Conservation (phyloP, 2,888 invertebrate species). For the Drosophila conformis region DNA sequence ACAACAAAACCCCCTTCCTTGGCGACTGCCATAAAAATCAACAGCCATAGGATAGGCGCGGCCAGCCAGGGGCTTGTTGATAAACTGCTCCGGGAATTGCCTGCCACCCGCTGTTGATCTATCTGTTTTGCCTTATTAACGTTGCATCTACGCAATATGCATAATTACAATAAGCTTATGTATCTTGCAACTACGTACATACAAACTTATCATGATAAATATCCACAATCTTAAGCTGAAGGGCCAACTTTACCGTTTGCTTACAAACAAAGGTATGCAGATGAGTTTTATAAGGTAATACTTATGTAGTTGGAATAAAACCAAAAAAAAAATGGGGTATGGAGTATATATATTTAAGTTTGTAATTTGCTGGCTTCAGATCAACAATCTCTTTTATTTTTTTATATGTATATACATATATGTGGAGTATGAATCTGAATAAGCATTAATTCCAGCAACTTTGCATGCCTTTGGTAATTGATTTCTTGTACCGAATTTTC, state of each 20-base stretch:
- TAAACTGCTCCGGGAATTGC: slow-evolving; percentile 49
- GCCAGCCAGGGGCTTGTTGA: slow-evolving; percentile 27
- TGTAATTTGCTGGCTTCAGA: not conserved
- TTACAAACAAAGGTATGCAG: not conserved
- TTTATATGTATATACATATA: not conserved
- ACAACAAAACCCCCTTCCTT: slow-evolving; percentile 4
- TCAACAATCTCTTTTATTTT: not conserved
- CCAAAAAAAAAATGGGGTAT: not conserved
- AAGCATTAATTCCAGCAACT: not conserved
- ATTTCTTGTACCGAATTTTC: too few species aligned
- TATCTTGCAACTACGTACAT: not conserved
- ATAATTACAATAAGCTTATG: slow-evolving; percentile 14
- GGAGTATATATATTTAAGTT: not conserved
- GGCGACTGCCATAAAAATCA: slow-evolving; percentile 54
- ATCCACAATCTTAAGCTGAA: not conserved
- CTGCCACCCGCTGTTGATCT: slow-evolving; percentile 50
- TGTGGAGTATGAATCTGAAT: not conserved
- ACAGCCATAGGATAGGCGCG: slow-evolving; percentile 44
- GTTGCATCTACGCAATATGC: slow-evolving; percentile 48
- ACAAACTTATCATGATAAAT: not conserved
- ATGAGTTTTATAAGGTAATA: not conserved
- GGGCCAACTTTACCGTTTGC: not conserved
- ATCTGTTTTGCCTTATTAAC: slow-evolving; percentile 19
- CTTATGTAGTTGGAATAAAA: not conserved
- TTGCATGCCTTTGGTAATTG: not conserved